These are phyloP conservation scores for Theodoxus fluviatilis DNA, from an alignment of 2,888 invertebrate genomes.

Conservation along the genomic window DNA sequence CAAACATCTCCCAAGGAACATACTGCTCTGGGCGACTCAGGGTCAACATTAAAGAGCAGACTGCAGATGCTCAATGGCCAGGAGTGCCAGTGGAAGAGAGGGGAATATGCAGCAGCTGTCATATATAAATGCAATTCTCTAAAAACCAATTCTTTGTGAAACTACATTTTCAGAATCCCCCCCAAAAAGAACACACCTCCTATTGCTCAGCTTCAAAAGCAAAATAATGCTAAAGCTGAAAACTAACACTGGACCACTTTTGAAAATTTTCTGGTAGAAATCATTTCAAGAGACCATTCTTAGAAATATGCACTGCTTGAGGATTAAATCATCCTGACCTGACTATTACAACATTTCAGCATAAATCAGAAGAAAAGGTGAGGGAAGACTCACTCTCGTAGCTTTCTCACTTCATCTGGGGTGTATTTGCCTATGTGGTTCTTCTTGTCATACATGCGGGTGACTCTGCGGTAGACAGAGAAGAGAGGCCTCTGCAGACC, in stretches of 20 bases:
- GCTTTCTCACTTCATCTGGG: constrained; percentile 63
- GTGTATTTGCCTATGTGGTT: constrained; percentile 68
- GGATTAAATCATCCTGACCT: neutral
- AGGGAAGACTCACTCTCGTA: constrained; percentile 60
- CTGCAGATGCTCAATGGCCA: too few species aligned
- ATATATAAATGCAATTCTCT: neutral
- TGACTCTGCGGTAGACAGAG: constrained; percentile 67
- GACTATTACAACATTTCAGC: too few species aligned
- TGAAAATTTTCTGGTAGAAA: too few species aligned
- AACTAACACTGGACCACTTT: too few species aligned
- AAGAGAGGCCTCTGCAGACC: constrained; percentile 67
- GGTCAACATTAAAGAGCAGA: too few species aligned
- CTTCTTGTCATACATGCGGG: constrained; percentile 68
- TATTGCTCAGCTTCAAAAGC: too few species aligned
- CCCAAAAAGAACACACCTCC: neutral
- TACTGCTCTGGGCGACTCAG: too few species aligned
- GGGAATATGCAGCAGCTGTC: too few species aligned
- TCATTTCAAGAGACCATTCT: neutral
- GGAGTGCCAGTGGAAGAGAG: too few species aligned
- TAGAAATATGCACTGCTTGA: neutral
- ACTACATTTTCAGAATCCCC: neutral
- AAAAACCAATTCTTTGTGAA: neutral
- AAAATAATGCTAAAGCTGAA: too few species aligned
- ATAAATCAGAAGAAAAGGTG: neutral
- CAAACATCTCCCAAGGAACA: too few species aligned